phyloP scores from a whole-genome alignment of 2,113 vertebrate genomes.

The Sturnus vulgaris region DNA sequence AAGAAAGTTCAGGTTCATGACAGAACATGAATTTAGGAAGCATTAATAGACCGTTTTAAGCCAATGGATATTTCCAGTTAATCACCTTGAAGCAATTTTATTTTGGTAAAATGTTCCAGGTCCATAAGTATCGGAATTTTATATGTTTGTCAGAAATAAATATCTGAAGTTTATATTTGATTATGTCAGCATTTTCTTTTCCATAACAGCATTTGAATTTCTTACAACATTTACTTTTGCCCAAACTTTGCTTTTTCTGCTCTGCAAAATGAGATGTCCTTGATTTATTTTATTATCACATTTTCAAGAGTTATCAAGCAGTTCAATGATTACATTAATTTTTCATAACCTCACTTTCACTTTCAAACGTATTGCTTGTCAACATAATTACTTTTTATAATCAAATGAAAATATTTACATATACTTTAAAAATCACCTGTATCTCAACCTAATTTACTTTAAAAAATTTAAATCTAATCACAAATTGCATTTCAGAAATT shows the following conservation, averaged over 20 bases:
- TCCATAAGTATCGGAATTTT: neutral
- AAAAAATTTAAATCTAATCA: conserved; percentile 9
- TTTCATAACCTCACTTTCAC: conserved; percentile 41
- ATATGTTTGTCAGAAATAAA: neutral
- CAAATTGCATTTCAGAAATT: conserved; percentile 28
- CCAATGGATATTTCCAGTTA: neutral
- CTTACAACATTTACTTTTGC: conserved; percentile 2
- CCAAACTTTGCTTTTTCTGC: neutral
- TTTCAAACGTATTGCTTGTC: conserved; percentile 40
- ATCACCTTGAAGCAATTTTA: neutral
- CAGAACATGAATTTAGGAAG: neutral
- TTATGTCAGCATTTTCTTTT: neutral
- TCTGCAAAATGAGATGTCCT: neutral
- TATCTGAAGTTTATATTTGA: neutral
- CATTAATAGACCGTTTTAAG: neutral
- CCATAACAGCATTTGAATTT: neutral
- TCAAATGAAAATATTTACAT: conserved; percentile 63
- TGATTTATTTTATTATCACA: conserved; percentile 42
- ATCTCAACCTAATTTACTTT: conserved; percentile 23
- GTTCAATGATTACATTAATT: conserved; percentile 55
- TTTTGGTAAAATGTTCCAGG: neutral
- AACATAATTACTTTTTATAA: conserved; percentile 62
- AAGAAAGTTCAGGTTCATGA: neutral
- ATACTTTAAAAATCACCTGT: conserved; percentile 8
- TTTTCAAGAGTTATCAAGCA: conserved; percentile 50